Evolutionary conservation across 2,113 vertebrate genomes (phyloP), one percentile per base, ranked within the genome.

Genomic region (Mormoops blainvillei): DNA sequence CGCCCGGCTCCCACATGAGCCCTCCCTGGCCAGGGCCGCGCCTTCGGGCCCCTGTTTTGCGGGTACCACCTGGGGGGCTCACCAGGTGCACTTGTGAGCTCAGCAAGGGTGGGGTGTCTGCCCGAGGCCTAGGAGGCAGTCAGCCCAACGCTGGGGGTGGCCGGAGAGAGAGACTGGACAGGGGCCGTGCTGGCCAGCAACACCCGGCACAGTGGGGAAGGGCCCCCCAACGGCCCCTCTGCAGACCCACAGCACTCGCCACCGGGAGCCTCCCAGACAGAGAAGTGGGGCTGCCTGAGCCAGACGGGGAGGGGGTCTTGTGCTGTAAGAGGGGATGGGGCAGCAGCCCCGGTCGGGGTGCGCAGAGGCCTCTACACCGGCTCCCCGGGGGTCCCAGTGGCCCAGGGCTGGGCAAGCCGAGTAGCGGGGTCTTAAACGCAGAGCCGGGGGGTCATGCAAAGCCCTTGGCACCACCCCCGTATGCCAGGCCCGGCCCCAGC

Each of bases 1-100:
- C 28, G 9, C 81, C 6, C 52, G 1, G 5, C 33, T 14, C 43
- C 43, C 1, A 0, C 43, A 13, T 0, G 2, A n/a, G 13, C 76
- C 15, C n/a, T n/a, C n/a, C n/a, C n/a, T n/a, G n/a, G n/a, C n/a
- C n/a, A n/a, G n/a, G n/a, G n/a, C n/a, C n/a, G n/a, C n/a, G n/a
- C n/a, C n/a, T n/a, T 19, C 52, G 18, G 71, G 54, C 15, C 56
- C 7, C 11, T 6, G 48, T 58, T 16, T 43, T 67, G 18, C 3
- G 0, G 36, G 54, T 22, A 33, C 81, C 73, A n/a, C 41, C 3
- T 31, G 14, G 26, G 28, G 82, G 50, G 77, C 61, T 28, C 18
- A 2, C 52, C 77, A 56, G 14, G 43, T 1, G n/a, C 7, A 10
- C 76, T 50, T 8, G 41, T 13, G 41, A 77, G 36, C 36, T 19